A percentile compares a stretch with the other conserved stretches of the same genome.
These are phyloP conservation scores for Eumacrocentrus americanus DNA, from an alignment of 2,888 invertebrate genomes.

Conservation along the genomic window DNA sequence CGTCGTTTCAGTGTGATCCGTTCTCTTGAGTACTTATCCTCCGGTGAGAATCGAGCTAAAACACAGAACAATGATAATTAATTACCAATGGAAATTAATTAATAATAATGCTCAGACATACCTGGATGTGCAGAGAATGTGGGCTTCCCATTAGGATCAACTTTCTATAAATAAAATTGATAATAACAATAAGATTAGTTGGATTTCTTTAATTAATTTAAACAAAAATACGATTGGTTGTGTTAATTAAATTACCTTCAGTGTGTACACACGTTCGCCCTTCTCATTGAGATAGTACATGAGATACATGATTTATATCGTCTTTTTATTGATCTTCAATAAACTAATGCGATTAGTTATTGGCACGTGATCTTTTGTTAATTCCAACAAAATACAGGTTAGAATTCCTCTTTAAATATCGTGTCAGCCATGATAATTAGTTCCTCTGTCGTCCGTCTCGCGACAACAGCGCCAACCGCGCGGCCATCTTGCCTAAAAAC, in stretches of 20 bases:
- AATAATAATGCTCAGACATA: conserved; percentile 48
- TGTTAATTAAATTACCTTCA: conserved; percentile 81
- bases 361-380: no score
- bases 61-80: conserved; percentile 41
- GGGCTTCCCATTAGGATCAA: conserved; percentile 78
- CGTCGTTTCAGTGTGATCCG: conserved; percentile 88
- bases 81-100: conserved; percentile 10
- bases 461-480: no score
- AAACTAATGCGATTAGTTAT: no score
- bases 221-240: no score
- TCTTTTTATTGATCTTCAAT: no score
- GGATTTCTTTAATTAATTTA: conserved; percentile 6
- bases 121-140: conserved; percentile 90
- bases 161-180: conserved; percentile 69
- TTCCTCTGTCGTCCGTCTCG: no score
- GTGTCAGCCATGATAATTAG: no score
- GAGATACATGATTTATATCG: conserved; percentile 75
- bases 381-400: no score
- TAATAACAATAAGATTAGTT: not conserved
- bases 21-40: conserved; percentile 91
- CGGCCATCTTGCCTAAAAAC: no score
- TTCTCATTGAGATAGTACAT: conserved; percentile 79
- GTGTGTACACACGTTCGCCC: conserved; percentile 83
- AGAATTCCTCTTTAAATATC: no score
- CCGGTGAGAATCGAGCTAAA: conserved; percentile 91